A percentile compares a stretch with the other conserved stretches of the same genome.
phyloP scores from a whole-genome alignment of 2,113 vertebrate genomes.

The Notiomystis cincta region DNA sequence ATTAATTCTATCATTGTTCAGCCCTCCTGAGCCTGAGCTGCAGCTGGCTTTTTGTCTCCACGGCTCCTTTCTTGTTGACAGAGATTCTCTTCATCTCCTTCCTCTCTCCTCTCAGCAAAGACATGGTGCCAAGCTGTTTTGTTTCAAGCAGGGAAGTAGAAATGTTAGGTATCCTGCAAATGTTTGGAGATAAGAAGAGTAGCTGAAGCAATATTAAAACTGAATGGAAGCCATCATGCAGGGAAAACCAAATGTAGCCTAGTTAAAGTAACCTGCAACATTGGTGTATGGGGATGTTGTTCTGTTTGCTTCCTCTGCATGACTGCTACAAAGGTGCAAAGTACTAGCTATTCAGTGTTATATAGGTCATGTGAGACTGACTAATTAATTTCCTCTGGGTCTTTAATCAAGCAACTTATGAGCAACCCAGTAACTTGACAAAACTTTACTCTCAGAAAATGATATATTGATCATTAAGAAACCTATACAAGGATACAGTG shows the following conservation, averaged over 20 bases:
- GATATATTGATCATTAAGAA: not conserved
- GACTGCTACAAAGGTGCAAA: not conserved
- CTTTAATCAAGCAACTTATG: not conserved
- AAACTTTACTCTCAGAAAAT: not conserved
- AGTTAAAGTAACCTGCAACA: fast-evolving
- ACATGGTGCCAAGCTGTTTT: not conserved
- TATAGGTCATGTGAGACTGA: not conserved
- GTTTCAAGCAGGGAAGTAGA: not conserved
- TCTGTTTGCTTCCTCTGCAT: not conserved
- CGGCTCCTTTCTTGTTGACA: not conserved
- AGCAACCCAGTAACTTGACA: not conserved
- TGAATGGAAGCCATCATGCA: fast-evolving
- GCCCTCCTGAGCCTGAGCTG: not conserved
- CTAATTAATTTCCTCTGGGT: not conserved
- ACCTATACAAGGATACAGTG: not conserved
- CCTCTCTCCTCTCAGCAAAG: not conserved
- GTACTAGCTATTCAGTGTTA: not conserved
- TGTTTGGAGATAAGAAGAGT: not conserved
- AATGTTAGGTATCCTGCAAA: not conserved
- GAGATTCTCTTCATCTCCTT: not conserved
- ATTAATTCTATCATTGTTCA: not conserved
- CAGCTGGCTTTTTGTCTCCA: not conserved
- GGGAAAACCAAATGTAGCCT: not conserved
- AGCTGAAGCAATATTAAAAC: not conserved
- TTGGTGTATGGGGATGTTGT: not conserved